A percentile compares a stretch with the other conserved stretches of the same genome.
Conservation (phyloP, 1,140 invertebrate genomes). For the Drosophila erecta region DNA sequence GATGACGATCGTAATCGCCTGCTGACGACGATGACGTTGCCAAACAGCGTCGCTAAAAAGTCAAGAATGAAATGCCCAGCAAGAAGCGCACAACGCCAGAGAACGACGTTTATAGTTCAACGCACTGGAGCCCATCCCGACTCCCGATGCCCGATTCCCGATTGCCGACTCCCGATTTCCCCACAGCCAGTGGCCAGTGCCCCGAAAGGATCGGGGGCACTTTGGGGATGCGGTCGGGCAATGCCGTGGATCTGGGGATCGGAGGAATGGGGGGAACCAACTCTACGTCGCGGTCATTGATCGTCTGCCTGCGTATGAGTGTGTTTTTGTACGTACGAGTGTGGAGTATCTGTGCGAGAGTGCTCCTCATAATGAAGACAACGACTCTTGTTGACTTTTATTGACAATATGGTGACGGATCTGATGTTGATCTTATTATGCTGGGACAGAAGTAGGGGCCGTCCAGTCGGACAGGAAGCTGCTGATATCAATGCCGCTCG, state of each 20-base stretch:
- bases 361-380: constrained; percentile 72
- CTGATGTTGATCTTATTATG: constrained; percentile 60
- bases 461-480: constrained; percentile 31
- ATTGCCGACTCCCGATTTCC: constrained; percentile 19
- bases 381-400: constrained; percentile 72
- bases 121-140: constrained; percentile 48
- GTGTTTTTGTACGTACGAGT: neutral
- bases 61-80: constrained; percentile 76
- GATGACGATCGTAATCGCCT: constrained; percentile 64
- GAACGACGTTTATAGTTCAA: constrained; percentile 81
- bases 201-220: constrained; percentile 27
- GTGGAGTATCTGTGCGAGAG: constrained; percentile 19
- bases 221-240: neutral
- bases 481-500: constrained; percentile 26
- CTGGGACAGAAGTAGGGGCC: constrained; percentile 8
- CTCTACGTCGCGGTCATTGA: constrained; percentile 64
- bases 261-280: neutral
- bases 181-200: constrained; percentile 68
- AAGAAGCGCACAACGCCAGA: constrained; percentile 21
- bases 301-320: constrained; percentile 39
- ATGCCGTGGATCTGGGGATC: neutral
- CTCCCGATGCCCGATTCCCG: constrained; percentile 13
- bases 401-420: constrained; percentile 64
- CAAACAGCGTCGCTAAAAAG: constrained; percentile 57
- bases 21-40: constrained; percentile 72